These are phyloP conservation scores for Xiphophorus hellerii DNA, from an alignment of 2,113 vertebrate species.

Conservation along the genomic window DNA sequence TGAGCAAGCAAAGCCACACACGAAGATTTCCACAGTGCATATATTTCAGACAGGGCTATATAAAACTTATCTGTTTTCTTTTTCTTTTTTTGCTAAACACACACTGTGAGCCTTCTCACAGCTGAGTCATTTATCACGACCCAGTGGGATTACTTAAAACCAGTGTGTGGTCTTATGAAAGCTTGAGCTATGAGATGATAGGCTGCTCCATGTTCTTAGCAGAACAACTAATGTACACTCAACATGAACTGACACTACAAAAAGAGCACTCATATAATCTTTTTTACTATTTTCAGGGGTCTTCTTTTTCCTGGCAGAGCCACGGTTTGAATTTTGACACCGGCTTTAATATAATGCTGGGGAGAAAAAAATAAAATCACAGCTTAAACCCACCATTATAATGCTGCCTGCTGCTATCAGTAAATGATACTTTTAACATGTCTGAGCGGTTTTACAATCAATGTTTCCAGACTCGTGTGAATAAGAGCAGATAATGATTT, in stretches of 20 bases:
- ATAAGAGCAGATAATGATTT: slow-evolving; percentile 33
- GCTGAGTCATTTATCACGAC: slow-evolving; percentile 58
- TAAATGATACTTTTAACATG: slow-evolving; percentile 17
- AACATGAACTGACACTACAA: slow-evolving; percentile 54
- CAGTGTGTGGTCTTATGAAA: slow-evolving; percentile 55
- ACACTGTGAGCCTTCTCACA: not conserved
- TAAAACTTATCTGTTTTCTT: slow-evolving; percentile 3
- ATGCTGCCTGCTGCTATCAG: slow-evolving; percentile 38
- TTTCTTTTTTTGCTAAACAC: not conserved
- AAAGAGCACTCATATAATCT: slow-evolving; percentile 42
- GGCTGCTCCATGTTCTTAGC: slow-evolving; percentile 24
- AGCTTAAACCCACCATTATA: slow-evolving; percentile 17
- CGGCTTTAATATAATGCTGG: slow-evolving; percentile 20
- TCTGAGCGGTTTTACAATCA: slow-evolving; percentile 28
- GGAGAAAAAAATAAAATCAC: not conserved
- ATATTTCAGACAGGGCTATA: slow-evolving; percentile 15
- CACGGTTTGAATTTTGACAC: slow-evolving; percentile 13
- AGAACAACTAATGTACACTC: slow-evolving; percentile 30
- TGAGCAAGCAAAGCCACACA: not conserved
- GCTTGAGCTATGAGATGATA: slow-evolving; percentile 27
- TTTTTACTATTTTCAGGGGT: slow-evolving; percentile 25
- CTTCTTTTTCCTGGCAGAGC: not conserved
- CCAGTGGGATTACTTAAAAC: slow-evolving; percentile 62
- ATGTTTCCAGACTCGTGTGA: slow-evolving; percentile 38
- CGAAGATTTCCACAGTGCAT: not conserved